Base-by-base conservation (phyloP, 2,797 vertebrate genomes). In the Antennarius maculatus region DNA sequence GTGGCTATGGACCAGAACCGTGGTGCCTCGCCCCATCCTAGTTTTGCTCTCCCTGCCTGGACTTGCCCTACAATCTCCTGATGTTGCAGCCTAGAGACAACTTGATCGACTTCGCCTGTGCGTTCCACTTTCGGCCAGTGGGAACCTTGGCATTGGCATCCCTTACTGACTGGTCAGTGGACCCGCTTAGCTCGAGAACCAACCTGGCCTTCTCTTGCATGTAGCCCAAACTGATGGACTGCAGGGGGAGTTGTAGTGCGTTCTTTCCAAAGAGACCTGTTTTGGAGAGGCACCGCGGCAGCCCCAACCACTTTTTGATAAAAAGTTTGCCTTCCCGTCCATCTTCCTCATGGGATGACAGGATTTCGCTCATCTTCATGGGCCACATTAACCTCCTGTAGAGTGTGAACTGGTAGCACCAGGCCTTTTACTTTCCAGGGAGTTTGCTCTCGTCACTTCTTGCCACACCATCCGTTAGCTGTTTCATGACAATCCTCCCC, bases 391-490 rank as follows among this genome's bases (percentile, higher is more conserved):
- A 10, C 29, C 52, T 54, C 52, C 7, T 54, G 16, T n/a, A 37
- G 52, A 37, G 52, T 1, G 23, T 39, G n/a, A 54, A 54, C 27
- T 53, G 51, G 27, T 53, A 11, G 51, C 29, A 53, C 51, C 51
- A 53, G 51, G 34, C 29, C 14, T 54, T 37, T 16, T 54, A 54
- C 52, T 39, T 54, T 29, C 52, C 16, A 7, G 52, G 52, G 52
- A 54, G 29, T 6, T 54, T 16, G 52, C 52, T 54, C 5, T 6
- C 16, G 16, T 54, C n/a, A 15, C 37, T 37, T 31, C 13, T 54
- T 37, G 31, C 52, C 52, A 54, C 16, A 2, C 52, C 52, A 5
- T 54, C 52, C 6, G 4, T 7, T 7, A 34, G 29, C 51, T 53
- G 15, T 13, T 53, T 37, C 52, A 37, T 34, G 14, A 54, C 52